Percentiles rank a stretch among this genome's conserved stretches.
Conservation (phyloP, 1,140 invertebrate genomes). For the Globodera ellingtonae region DNA sequence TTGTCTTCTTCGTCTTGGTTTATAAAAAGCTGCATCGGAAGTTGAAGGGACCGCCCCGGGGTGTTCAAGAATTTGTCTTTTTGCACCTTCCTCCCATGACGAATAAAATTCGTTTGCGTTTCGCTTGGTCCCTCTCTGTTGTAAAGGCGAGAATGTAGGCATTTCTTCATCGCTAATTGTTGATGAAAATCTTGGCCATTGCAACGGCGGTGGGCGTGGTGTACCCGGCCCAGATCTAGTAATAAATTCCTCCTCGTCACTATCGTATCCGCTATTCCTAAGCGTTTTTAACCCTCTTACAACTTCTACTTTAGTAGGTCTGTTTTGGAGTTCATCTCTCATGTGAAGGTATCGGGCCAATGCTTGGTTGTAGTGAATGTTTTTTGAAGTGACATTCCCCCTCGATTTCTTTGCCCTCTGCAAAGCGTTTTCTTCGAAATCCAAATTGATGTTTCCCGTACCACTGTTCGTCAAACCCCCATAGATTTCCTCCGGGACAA, state of each 20-base stretch:
- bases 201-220: not conserved
- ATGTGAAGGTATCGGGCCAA: not conserved
- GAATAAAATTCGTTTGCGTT: not conserved
- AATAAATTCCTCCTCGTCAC: not conserved
- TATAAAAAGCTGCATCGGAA: accelerated
- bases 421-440: not conserved
- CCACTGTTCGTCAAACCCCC: not conserved
- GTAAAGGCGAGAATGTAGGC: too few relatives aligned
- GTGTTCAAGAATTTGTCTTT: not conserved
- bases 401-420: not conserved
- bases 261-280: not conserved
- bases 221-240: not conserved
- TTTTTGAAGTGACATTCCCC: not conserved
- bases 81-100: not conserved
- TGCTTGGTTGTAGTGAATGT: slow-evolving; percentile 4
- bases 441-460: not conserved
- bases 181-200: not conserved
- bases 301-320: slow-evolving; percentile 17
- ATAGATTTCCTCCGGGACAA: slow-evolving; percentile 25
- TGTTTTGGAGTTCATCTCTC: slow-evolving; percentile 2
- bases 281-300: not conserved
- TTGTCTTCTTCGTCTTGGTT: too few relatives aligned
- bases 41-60: accelerated
- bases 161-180: not conserved
- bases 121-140: not conserved